Evolutionary conservation across 2,797 vertebrate species (phyloP).

Genomic region (Paratrypauchen microcephalus): DNA sequence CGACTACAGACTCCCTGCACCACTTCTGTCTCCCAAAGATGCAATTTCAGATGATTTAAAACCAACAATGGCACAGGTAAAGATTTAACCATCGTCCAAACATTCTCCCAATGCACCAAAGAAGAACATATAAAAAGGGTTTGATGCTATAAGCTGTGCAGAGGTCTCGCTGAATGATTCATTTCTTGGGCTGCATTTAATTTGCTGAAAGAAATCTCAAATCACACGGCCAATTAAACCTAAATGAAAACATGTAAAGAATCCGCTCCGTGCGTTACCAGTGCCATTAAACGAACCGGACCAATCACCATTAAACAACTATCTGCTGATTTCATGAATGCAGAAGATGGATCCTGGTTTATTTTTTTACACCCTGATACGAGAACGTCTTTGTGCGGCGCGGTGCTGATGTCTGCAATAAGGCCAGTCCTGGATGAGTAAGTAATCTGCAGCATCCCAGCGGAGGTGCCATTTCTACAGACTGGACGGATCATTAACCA

Average conservation of each 20-base stretch:
- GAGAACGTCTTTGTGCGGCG: constrained; percentile 36
- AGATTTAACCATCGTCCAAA: too few species aligned
- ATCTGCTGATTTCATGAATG: background rate
- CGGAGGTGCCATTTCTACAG: constrained; percentile 89
- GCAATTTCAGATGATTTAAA: background rate
- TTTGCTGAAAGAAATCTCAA: constrained; percentile 20
- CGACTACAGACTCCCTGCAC: too few species aligned
- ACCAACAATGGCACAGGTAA: too few species aligned
- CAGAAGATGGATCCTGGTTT: constrained; percentile 1
- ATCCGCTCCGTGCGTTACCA: too few species aligned
- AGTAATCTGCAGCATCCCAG: constrained; percentile 76
- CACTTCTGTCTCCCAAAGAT: too few species aligned
- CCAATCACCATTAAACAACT: constrained; percentile 3
- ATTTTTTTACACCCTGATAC: constrained; percentile 20
- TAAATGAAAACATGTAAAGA: constrained; percentile 25
- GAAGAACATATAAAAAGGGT: too few species aligned
- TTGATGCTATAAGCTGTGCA: background rate
- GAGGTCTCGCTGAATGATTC: constrained; percentile 5
- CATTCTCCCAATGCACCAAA: too few species aligned
- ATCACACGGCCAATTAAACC: constrained; percentile 24
- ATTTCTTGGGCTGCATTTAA: background rate
- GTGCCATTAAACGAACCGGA: constrained; percentile 1
- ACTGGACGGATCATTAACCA: constrained; percentile 94
- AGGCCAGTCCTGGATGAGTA: constrained; percentile 84
- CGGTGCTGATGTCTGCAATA: constrained; percentile 79